Conservation (phyloP, 1,140 invertebrate species). For the Apocrypta bakeri region DNA sequence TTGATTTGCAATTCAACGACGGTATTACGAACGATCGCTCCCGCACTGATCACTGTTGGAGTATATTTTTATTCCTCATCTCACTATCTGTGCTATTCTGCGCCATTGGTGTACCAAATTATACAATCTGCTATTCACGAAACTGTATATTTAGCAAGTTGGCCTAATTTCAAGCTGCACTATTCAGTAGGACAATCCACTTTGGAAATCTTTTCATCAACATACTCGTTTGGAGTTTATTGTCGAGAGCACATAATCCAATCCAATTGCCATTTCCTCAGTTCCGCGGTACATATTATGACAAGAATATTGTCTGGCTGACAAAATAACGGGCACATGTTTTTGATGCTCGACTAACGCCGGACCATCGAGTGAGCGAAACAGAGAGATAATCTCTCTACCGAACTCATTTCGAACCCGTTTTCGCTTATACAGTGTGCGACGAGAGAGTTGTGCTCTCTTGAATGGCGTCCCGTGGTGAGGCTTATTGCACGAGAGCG, state of each 20-base stretch:
- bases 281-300: conserved; percentile 59
- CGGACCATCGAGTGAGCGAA: conserved; percentile 32
- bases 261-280: conserved; percentile 28
- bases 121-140: neutral
- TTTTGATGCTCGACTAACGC: conserved; percentile 61
- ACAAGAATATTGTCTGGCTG: conserved; percentile 60
- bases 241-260: neutral
- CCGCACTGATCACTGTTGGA: neutral
- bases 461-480: conserved; percentile 63
- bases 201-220: neutral
- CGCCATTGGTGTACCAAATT: conserved; percentile 18
- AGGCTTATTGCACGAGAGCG: conserved; percentile 50
- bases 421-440: conserved; percentile 49
- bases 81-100: neutral
- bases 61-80: neutral
- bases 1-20: conserved; percentile 65
- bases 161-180: neutral
- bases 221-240: neutral
- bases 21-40: neutral
- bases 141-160: conserved; percentile 29
- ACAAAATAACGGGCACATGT: conserved; percentile 59
- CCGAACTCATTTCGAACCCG: conserved; percentile 63
- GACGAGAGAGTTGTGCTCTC: conserved; percentile 51
- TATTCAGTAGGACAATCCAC: neutral
- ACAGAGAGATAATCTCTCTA: conserved; percentile 59